phyloP scores from a whole-genome alignment of 2,113 vertebrate species.

The Nycticorax nycticorax region DNA sequence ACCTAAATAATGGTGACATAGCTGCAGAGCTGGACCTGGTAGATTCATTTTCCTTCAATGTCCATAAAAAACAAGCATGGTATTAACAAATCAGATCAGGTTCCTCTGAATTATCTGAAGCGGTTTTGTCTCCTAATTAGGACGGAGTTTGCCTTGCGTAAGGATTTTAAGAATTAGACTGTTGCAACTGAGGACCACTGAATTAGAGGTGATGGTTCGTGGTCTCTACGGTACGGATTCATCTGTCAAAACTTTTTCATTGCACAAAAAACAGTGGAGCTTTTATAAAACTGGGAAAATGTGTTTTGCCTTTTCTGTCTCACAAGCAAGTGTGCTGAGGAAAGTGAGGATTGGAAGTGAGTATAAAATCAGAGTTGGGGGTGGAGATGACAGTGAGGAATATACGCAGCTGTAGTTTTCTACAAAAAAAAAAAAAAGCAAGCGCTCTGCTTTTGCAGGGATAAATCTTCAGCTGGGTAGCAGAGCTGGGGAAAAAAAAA shows the following conservation, averaged over 20 bases:
- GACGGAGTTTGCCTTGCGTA: background rate
- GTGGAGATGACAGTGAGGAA: background rate
- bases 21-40: background rate
- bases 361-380: background rate
- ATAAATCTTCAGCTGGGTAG: background rate
- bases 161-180: background rate
- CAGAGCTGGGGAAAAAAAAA: background rate
- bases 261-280: background rate
- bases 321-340: background rate
- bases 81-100: background rate
- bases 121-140: background rate
- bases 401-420: background rate
- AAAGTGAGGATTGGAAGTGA: background rate
- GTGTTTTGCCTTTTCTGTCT: background rate
- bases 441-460: background rate
- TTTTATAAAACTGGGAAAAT: background rate
- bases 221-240: rapidly evolving
- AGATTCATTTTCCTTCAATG: background rate
- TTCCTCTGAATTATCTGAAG: background rate
- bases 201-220: background rate
- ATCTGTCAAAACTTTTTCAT: background rate
- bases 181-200: background rate
- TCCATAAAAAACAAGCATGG: background rate
- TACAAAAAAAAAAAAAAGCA: background rate
- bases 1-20: background rate